Percentiles rank a stretch among this genome's conserved stretches.
Evolutionary conservation across 2,888 invertebrate genomes (phyloP).

Genomic region (Cyrtodaria siliqua): DNA sequence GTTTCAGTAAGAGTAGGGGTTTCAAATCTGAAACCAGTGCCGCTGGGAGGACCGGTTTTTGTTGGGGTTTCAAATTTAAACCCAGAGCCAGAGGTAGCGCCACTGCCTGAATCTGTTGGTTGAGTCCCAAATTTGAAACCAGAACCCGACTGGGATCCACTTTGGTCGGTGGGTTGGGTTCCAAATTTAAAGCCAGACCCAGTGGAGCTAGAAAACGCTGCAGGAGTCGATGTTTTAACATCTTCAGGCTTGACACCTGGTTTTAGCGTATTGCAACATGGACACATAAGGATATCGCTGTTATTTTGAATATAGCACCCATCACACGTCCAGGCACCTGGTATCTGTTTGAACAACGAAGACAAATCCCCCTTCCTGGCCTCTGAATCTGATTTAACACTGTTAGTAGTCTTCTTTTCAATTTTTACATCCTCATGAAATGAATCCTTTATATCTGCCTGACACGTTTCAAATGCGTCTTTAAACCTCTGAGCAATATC

Average conservation of each 20-base stretch:
- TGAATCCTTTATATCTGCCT: conserved; percentile 42
- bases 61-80: conserved; percentile 38
- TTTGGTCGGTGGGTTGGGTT: conserved; percentile 11
- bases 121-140: conserved; percentile 41
- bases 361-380: conserved; percentile 65
- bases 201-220: conserved; percentile 17
- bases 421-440: neutral
- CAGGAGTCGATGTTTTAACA: conserved; percentile 36
- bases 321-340: conserved; percentile 90
- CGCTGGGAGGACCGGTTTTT: neutral
- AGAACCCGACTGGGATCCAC: conserved; percentile 2
- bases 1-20: conserved; percentile 6
- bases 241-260: conserved; percentile 79
- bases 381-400: neutral
- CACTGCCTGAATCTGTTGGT: conserved; percentile 13
- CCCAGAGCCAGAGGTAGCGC: conserved; percentile 14
- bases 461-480: conserved; percentile 88
- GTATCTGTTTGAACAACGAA: conserved; percentile 87
- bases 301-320: conserved; percentile 89
- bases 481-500: conserved; percentile 92
- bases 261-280: conserved; percentile 80
- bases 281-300: conserved; percentile 73
- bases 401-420: neutral
- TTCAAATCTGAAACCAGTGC: conserved; percentile 44
- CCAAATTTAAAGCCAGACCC: conserved; percentile 44